phyloP scores from a whole-genome alignment of 1,140 invertebrate genomes.

The Brachionus rotundiformis region DNA sequence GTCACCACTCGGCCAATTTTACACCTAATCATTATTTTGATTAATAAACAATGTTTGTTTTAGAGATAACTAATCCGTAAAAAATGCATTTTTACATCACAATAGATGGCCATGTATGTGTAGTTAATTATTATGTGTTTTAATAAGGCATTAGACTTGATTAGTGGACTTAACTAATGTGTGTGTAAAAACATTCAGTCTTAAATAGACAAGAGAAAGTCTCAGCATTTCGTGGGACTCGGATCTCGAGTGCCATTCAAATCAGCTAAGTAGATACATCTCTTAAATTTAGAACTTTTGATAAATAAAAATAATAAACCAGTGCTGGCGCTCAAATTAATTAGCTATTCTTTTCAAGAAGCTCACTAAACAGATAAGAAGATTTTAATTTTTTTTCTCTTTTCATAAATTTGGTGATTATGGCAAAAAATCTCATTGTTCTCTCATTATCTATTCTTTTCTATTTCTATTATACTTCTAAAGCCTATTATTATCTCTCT shows the following conservation, averaged over 20 bases:
- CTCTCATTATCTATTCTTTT: constrained; percentile 18
- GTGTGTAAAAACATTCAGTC: neutral
- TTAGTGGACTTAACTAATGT: neutral
- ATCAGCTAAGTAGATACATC: neutral
- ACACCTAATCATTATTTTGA: neutral
- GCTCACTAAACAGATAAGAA: constrained; percentile 27
- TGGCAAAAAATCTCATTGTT: neutral
- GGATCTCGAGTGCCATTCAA: neutral
- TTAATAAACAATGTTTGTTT: constrained; percentile 26
- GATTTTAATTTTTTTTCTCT: neutral
- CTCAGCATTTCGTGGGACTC: neutral
- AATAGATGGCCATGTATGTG: neutral
- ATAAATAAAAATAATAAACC: constrained; percentile 35
- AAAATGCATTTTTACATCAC: neutral
- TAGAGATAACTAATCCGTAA: constrained; percentile 43
- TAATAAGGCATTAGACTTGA: constrained; percentile 3
- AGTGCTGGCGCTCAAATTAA: neutral
- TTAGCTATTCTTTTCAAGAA: constrained; percentile 20
- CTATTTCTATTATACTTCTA: neutral
- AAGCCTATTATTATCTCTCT: constrained; percentile 14
- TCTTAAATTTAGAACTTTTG: too few relatives aligned
- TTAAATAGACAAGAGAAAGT: neutral
- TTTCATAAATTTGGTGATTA: constrained; percentile 13
- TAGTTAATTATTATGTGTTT: neutral
- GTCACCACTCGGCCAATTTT: neutral